These are phyloP conservation scores for Uloborus plumipes DNA, from an alignment of 2,888 invertebrate genomes.

Conservation along the genomic window DNA sequence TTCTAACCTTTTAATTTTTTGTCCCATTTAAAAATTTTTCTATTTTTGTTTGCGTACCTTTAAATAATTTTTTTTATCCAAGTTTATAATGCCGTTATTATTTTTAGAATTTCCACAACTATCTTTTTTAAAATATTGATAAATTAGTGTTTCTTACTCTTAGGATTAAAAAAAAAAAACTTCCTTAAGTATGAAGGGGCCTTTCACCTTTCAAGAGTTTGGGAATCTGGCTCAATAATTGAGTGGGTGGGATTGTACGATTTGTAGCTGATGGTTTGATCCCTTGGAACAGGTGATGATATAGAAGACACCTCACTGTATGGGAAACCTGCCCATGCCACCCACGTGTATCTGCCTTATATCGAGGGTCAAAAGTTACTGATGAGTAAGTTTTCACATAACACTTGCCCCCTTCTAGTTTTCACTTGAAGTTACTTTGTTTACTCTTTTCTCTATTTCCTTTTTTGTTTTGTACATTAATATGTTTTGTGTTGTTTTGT, in stretches of 20 bases:
- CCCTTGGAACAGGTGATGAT: slow-evolving; percentile 70
- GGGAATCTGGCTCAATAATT: background rate
- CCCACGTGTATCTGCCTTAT: slow-evolving; percentile 86
- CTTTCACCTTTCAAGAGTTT: too few relatives aligned
- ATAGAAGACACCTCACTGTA: slow-evolving; percentile 74
- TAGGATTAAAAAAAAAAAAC: too few relatives aligned
- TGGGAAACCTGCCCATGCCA: slow-evolving; percentile 82
- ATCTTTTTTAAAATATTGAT: too few relatives aligned
- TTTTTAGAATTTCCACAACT: too few relatives aligned
- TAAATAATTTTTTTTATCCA: too few relatives aligned
- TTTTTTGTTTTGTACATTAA: slow-evolving; percentile 5
- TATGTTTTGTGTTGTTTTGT: slow-evolving; percentile 3
- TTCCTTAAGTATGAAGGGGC: too few relatives aligned
- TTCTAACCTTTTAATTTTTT: too few relatives aligned
- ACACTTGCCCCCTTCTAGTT: slow-evolving; percentile 65
- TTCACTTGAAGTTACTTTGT: slow-evolving; percentile 44
- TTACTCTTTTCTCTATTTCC: slow-evolving; percentile 48
- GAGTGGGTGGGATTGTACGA: slow-evolving; percentile 60
- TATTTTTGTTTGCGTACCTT: too few relatives aligned
- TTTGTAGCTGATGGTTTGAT: slow-evolving; percentile 62
- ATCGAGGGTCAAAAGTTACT: slow-evolving; percentile 83
- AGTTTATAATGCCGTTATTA: too few relatives aligned
- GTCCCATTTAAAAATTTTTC: too few relatives aligned
- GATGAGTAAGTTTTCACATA: slow-evolving; percentile 79
- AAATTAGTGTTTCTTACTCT: too few relatives aligned